Base-by-base conservation (phyloP, 1,140 invertebrate species). In the Bombus waltoni region DNA sequence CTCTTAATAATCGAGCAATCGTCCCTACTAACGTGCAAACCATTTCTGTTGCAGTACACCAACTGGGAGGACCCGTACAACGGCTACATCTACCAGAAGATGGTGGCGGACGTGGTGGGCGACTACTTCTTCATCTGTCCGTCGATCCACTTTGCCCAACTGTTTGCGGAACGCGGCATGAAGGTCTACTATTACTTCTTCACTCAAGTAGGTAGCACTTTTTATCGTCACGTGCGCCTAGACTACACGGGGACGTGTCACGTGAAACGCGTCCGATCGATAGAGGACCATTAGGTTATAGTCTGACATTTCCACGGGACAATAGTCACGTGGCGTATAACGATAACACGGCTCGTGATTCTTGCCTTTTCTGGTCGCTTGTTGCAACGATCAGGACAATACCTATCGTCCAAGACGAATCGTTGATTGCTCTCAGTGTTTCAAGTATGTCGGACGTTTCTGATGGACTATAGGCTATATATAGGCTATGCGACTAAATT, bases 111-210 rank as follows among this genome's bases (percentile, higher is more conserved):
- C 88, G 97, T 98, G 1, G 98, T 99, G 0, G 98, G 98, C 5
- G 98, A 99, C 95, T 98, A 98, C 92, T 98, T 98, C 95, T 99
- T 99, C 95, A 97, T 98, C 28, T 99, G 98, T 94, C 98, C 98
- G 15, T 98, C 98, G 35, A 98, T 98, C 92, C 97, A 98, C 87
- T 98, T 99, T 92, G 98, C 98, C 11, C 97, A 98, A 94, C 95
- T 97, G 18, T 97, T 98, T 87, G 97, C 98, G 6, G 97, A 97
- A 66, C 96, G 97, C 72, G 97, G 97, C 40, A 97, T 97, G 93
- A 97, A 97, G 85, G 98, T 98, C 66, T 99, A 98, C 94, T 99
- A 98, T 93, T 99, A 99, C 94, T 99, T 98, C 94, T 98, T 98
- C 93, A 98, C 97, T 53, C 98, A 98, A 94, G 98, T 98, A 95